These are phyloP conservation scores for Colinus virginianus DNA, from an alignment of 2,113 vertebrate genomes.

Conservation along the genomic window DNA sequence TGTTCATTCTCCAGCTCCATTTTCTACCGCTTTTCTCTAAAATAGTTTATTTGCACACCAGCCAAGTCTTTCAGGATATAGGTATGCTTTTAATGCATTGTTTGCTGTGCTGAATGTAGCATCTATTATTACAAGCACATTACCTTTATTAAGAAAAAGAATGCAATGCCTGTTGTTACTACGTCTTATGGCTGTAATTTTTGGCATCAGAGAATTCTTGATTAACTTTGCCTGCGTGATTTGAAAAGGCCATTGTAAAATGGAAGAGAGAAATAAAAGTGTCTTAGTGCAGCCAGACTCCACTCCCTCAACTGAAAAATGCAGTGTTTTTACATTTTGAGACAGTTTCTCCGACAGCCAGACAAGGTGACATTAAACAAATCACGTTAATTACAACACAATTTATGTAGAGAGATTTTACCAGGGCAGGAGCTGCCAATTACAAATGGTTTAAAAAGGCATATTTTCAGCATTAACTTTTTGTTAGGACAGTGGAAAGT, in stretches of 20 bases:
- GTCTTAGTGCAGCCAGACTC: neutral
- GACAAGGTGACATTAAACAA: slow-evolving; percentile 71
- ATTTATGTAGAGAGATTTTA: slow-evolving; percentile 59
- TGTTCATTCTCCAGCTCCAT: neutral
- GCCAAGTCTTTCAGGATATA: neutral
- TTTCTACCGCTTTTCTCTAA: neutral
- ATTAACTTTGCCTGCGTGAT: neutral
- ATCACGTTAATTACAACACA: slow-evolving; percentile 54
- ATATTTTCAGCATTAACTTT: neutral
- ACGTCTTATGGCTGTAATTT: neutral
- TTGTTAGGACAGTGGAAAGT: neutral
- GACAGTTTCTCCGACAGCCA: slow-evolving; percentile 50
- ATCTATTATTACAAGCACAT: neutral
- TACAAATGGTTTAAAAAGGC: slow-evolving; percentile 27
- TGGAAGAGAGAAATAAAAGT: slow-evolving; percentile 2
- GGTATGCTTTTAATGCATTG: neutral
- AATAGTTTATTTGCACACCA: neutral
- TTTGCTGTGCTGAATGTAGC: neutral
- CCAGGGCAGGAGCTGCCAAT: slow-evolving; percentile 38
- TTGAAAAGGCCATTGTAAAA: slow-evolving; percentile 36
- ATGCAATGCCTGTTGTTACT: neutral
- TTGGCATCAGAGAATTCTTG: neutral
- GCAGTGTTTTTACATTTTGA: neutral
- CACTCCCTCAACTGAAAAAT: slow-evolving; percentile 8
- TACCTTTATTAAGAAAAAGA: neutral